Evolutionary conservation across 2,797 vertebrate species (phyloP), one percentile per base, ranked within the genome.

Genomic region (Cynodonichthys magdalenae): DNA sequence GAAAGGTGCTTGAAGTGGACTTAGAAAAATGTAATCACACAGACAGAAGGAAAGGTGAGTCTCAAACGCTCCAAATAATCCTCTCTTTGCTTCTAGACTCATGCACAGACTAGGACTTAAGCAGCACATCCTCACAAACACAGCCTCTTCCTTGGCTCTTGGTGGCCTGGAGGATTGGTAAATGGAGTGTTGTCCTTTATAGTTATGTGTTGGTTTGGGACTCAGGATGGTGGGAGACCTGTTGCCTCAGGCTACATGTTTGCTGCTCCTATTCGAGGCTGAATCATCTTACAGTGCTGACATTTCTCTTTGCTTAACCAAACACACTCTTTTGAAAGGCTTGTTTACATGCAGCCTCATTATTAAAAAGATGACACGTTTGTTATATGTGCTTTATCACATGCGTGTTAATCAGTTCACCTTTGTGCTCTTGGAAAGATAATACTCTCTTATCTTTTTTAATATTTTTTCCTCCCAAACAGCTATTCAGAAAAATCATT

Each of bases 201-300:
- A 59, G 51, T 66, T 59, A 27, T 68, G 53, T 64, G 54, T n/a
- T 79, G 58, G 77, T 77, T 79, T 71, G 46, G 80, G 54, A 45
- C 34, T 39, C 44, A 11, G 51, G 36, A 58, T 75, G 60, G 60
- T 39, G 10, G 63, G 65, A 53, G 71, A 66, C 70, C 63, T 61
- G 48, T 71, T 67, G 59, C 81, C 66, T 54, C 29, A 52, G 75
- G 73, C 71, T 20, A 17, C 12, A 6, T 66, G 56, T 64, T 46
- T 68, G 34, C 59, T 45, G 52, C 52, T 66, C 34, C 6, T 62
- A 29, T 54, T 36, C 61, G 31, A 27, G 29, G n/a, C 19, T 34
- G 10, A 41, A 61, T 50, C 60, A 47, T 68, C 69, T 68, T 56
- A 52, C 49, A 34, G 3, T 68, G 47, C 60, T 60, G 14, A 41